Percentiles rank a stretch among this genome's conserved stretches.
phyloP scores from a whole-genome alignment of 2,888 invertebrate species.

The Ectemnius lituratus region DNA sequence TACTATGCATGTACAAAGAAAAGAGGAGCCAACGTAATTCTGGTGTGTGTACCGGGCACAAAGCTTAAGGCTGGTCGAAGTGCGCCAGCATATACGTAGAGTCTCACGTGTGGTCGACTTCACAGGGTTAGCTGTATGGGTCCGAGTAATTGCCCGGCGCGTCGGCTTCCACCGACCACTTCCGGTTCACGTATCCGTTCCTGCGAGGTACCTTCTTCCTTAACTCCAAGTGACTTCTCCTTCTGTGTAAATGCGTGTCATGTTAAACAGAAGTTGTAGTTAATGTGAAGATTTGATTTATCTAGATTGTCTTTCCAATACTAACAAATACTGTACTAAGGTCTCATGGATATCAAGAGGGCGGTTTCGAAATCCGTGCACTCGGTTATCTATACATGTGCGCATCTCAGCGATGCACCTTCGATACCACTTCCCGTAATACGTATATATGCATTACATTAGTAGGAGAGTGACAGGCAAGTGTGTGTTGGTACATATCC shows the following conservation, averaged over 20 bases:
- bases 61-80: too few species aligned
- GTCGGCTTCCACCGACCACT: conserved; percentile 72
- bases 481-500: too few species aligned
- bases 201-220: conserved; percentile 70
- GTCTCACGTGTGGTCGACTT: conserved; percentile 56
- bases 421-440: background rate
- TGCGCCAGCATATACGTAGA: conserved; percentile 7
- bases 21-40: conserved; percentile 1
- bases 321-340: too few species aligned
- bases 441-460: too few species aligned
- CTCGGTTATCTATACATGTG: conserved; percentile 3
- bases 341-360: too few species aligned
- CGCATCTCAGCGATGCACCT: background rate
- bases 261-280: too few species aligned
- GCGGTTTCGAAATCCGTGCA: too few species aligned
- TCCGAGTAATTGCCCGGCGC: conserved; percentile 69
- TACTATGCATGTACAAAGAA: background rate
- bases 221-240: conserved; percentile 33
- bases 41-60: conserved; percentile 10
- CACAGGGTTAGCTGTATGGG: conserved; percentile 64
- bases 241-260: too few species aligned
- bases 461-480: too few species aligned
- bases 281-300: too few species aligned
- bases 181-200: conserved; percentile 74
- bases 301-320: too few species aligned